Base-by-base conservation (phyloP, 2,113 vertebrate genomes). In the Mobula hypostoma region DNA sequence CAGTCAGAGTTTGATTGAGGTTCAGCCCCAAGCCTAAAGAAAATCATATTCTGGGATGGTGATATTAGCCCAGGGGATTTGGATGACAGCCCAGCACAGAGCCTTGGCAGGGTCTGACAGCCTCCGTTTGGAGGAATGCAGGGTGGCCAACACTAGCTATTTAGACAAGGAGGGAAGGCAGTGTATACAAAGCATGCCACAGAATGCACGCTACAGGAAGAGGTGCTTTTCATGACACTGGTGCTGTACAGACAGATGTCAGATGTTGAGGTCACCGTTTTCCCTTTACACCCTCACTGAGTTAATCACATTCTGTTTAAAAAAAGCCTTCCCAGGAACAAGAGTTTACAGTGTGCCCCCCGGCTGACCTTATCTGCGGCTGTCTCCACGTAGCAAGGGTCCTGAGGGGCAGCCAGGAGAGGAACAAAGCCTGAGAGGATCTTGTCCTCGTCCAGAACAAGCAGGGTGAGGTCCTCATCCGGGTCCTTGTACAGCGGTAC, bases 111-210 rank as follows among this genome's bases (percentile, higher is more conserved):
- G 98, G 97, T 97, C 61, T 99, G 98, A 99, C 98, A 98, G 98
- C 98, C 98, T 99, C 98, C 98, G 98, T 99, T 99, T 99, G 98
- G 98, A 99, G 92, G 95, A 96, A 97, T 98, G 97, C 96, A 96
- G 97, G 97, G 97, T 95, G 97, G 98, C 99, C 99, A 99, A 98
- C 97, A 99, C 98, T 99, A 98, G 98, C 98, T 98, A 98, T 99
- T 99, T 99, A 99, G 99, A 99, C 98, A 98, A 98, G 98, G 98
- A 98, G 99, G 98, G 99, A 99, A 99, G 98, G 98, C 98, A 98
- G 98, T 98, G 97, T 99, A 98, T 98, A 98, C 97, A 98, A 93
- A 98, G 98, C 98, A 98, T 99, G 98, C 98, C 98, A 99, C 97
- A 96, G 96, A 98, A 97, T 97, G 96, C 97, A 95, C 96, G 95